A percentile compares a stretch with the other conserved stretches of the same genome.
phyloP scores from a whole-genome alignment of 2,797 vertebrate species.

The Eulemur mongoz region DNA sequence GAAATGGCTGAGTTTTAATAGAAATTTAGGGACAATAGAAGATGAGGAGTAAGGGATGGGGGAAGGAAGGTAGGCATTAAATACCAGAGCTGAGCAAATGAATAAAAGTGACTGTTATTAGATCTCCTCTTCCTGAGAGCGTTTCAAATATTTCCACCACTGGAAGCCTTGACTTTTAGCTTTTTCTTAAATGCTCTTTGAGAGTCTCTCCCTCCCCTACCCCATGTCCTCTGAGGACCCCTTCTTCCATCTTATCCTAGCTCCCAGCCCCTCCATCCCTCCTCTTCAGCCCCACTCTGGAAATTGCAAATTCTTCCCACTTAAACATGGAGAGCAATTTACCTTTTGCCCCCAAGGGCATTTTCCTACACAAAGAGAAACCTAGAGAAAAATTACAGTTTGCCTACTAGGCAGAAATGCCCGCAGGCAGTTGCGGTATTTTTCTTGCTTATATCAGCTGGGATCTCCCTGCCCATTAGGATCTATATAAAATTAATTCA shows the following conservation, averaged over 20 bases:
- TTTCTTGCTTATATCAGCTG: not conserved
- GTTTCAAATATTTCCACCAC: not conserved
- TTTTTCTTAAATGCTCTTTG: not conserved
- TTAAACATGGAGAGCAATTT: not conserved
- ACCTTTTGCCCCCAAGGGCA: slow-evolving; percentile 3
- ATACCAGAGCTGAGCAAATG: not conserved
- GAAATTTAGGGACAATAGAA: not conserved
- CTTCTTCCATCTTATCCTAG: not conserved
- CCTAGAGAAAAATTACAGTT: not conserved
- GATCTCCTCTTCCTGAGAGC: not conserved
- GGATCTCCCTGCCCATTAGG: not conserved
- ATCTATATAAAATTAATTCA: not conserved
- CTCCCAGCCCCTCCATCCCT: not conserved
- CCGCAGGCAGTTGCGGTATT: not conserved
- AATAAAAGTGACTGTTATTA: not conserved
- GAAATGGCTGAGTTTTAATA: not conserved
- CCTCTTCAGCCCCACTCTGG: not conserved
- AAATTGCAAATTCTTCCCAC: not conserved
- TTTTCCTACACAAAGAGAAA: slow-evolving; percentile 43
- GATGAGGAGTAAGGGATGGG: rapidly evolving
- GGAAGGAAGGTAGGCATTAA: rapidly evolving
- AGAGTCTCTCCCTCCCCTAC: not conserved
- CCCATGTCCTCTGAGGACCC: not conserved
- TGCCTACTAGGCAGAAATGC: not conserved
- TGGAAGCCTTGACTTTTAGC: not conserved